Evolutionary conservation across 2,113 vertebrate genomes (phyloP).

Genomic region (Rattus rattus): DNA sequence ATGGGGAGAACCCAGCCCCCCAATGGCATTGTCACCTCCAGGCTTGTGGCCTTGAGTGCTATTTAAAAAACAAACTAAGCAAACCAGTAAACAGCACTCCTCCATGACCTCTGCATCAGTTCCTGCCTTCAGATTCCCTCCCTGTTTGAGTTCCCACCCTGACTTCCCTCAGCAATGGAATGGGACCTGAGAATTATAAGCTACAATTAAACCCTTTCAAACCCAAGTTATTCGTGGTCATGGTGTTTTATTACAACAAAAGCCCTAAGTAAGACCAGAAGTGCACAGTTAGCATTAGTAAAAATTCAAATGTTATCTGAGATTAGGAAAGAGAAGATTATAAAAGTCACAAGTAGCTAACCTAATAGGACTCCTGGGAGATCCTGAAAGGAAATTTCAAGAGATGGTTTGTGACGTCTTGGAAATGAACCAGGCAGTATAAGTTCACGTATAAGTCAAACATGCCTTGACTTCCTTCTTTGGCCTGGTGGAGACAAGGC

Average conservation of each 20-base stretch:
- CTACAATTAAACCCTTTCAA: background rate
- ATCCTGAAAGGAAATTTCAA: conserved; percentile 4
- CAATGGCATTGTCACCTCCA: background rate
- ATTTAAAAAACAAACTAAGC: background rate
- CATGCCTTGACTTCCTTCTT: background rate
- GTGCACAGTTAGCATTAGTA: background rate
- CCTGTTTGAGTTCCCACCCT: background rate
- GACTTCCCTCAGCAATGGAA: background rate
- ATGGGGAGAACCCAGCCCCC: background rate
- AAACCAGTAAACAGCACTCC: background rate
- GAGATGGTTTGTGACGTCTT: background rate
- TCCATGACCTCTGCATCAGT: background rate
- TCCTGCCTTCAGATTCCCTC: no score
- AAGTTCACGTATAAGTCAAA: no score
- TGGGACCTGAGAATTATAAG: background rate
- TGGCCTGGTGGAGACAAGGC: background rate
- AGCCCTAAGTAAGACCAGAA: background rate
- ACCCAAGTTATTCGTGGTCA: background rate
- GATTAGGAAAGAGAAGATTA: conserved; percentile 27
- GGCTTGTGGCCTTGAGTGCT: background rate
- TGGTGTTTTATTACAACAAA: background rate
- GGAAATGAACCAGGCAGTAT: background rate
- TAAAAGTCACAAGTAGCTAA: background rate
- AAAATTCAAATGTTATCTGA: background rate
- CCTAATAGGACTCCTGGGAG: background rate